Conservation (phyloP, 2,113 vertebrate genomes). For the Onychostoma macrolepis region DNA sequence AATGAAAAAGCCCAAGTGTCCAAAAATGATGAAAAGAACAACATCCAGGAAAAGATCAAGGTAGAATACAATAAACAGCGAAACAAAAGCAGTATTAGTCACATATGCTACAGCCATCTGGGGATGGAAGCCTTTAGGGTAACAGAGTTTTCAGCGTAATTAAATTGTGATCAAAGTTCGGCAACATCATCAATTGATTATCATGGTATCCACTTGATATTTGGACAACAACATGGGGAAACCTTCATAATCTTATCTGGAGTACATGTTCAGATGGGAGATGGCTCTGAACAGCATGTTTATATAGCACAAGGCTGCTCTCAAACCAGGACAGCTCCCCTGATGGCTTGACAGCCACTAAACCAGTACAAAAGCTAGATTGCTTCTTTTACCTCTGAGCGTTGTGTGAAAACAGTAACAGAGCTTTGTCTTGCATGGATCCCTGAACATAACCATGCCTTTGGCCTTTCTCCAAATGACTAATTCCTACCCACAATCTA, state of each 20-base stretch:
- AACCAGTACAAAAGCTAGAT: constrained; percentile 26
- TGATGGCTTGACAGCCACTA: constrained; percentile 19
- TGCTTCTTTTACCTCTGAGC: constrained; percentile 9
- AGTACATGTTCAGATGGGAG: constrained; percentile 47
- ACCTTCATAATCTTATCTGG: constrained; percentile 40
- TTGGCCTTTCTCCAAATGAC: constrained; percentile 52
- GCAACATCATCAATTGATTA: constrained; percentile 54
- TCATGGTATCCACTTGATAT: constrained; percentile 39
- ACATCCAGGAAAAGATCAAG: background rate
- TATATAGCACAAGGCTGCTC: constrained; percentile 39
- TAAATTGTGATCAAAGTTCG: constrained; percentile 62
- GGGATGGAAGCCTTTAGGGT: constrained; percentile 34
- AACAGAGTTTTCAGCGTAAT: constrained; percentile 48
- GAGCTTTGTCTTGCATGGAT: constrained; percentile 50
- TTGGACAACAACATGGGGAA: constrained; percentile 21
- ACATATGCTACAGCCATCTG: constrained; percentile 7
- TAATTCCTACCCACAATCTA: constrained; percentile 56
- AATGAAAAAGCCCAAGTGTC: background rate
- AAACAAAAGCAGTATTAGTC: constrained; percentile 11
- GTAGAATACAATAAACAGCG: constrained; percentile 25
- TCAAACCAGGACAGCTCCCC: constrained; percentile 66
- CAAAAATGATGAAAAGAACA: constrained; percentile 5
- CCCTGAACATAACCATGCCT: constrained; percentile 54
- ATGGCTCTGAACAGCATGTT: background rate
- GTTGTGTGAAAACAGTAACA: constrained; percentile 54